Base-by-base conservation (phyloP, 1,140 invertebrate species). In the Drosophila oshimai region DNA sequence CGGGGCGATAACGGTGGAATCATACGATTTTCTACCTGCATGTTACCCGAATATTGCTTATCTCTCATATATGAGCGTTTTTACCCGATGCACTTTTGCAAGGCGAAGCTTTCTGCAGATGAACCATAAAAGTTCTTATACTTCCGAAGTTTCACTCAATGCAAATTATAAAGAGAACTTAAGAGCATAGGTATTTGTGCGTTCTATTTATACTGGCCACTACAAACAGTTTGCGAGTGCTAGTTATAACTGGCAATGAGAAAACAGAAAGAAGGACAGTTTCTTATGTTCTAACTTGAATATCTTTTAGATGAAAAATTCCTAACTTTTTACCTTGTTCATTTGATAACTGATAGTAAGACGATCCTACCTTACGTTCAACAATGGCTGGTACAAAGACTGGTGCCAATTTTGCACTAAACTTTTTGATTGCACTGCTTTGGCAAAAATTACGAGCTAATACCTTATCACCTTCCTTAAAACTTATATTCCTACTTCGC, bases 331-430 rank as follows among this genome's bases (percentile, higher is more conserved):
- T 42, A 26, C 26, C 26, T 13, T 28, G n/a, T 28, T 36, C 18
- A 10, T 47, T 29, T 26, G 9, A 15, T 26, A 47, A 29, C n/a
- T 58, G 31, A 22, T 58, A 58, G 6, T 58, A 58, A 10, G 20
- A 26, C 3, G 39, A 15, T 34, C 12, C 31, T 34, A 34, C 31
- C 31, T 34, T 13, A 2, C 31, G 39, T 24, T 42, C 28, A 17
- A 64, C 17, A 33, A 54, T 42, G 22, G 33, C 26, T 26, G 7
- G 18, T 3, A 12, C 17, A 29, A 37, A 44, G 4, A 31, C 41
- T 2, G 42, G 28, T 15, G 26, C 49, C 6, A 47, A n/a, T 6
- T 36, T 65, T 12, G n/a, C 10, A 13, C 22, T 51, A 15, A 46
- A 39, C 10, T 28, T 46, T 36, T 42, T 31, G 31, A 9, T 10